Conservation (phyloP, 2,888 invertebrate species). For the Baronia brevicornis region DNA sequence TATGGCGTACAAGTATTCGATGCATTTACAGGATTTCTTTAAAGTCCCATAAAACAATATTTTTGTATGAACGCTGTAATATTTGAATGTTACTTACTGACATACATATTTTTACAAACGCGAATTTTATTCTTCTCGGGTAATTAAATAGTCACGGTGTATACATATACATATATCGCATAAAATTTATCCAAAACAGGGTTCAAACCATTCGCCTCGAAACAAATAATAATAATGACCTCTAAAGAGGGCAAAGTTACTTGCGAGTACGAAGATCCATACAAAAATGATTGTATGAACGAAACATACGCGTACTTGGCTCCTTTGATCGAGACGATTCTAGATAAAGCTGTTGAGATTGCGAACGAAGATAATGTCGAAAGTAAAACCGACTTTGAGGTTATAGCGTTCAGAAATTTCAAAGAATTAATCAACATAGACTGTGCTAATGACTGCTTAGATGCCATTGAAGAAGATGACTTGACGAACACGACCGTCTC, state of each 20-base stretch:
- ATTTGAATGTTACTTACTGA: no score
- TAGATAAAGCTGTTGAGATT: conserved; percentile 44
- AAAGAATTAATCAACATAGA: conserved; percentile 14
- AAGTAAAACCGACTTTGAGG: conserved; percentile 43
- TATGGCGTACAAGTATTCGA: no score
- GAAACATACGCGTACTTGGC: conserved; percentile 25
- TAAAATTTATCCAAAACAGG: no score
- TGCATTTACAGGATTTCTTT: no score
- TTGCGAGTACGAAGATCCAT: conserved; percentile 31
- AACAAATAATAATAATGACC: conserved; percentile 50
- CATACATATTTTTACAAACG: no score
- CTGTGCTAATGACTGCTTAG: conserved; percentile 38
- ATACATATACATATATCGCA: no score
- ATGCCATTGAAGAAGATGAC: conserved; percentile 47
- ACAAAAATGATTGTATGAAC: conserved; percentile 12
- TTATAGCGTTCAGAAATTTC: conserved; percentile 35
- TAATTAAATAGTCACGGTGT: no score
- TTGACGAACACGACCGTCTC: conserved; percentile 27
- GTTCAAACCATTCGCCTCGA: conserved; percentile 60
- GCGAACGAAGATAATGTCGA: conserved; percentile 22
- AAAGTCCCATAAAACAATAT: no score
- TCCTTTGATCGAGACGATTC: conserved; percentile 42
- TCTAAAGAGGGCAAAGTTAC: conserved; percentile 42
- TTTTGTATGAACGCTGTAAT: no score
- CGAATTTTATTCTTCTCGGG: no score